Evolutionary conservation across 1,140 invertebrate species (phyloP).

Genomic region (Drosophila albomicans): DNA sequence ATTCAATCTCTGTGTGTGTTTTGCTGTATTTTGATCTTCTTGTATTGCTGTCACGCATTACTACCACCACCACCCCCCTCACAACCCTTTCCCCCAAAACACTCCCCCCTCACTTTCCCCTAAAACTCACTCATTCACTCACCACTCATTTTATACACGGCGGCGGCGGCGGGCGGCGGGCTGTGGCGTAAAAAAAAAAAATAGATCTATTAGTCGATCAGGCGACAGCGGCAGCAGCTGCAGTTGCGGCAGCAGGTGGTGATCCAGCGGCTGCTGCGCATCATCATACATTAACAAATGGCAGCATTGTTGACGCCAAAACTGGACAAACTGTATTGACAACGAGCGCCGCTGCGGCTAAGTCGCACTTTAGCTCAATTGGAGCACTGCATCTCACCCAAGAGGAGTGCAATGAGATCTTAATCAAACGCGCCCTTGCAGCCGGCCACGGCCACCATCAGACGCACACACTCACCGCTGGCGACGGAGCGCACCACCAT

Average conservation of each 20-base stretch:
- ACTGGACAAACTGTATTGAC: slow-evolving; percentile 83
- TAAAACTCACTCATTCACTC: slow-evolving; percentile 7
- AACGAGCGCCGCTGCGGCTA: slow-evolving; percentile 72
- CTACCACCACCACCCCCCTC: slow-evolving; percentile 6
- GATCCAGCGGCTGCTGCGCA: slow-evolving; percentile 71
- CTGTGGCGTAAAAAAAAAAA: slow-evolving; percentile 28
- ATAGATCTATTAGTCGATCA: slow-evolving; percentile 83
- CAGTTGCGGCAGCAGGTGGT: slow-evolving; percentile 68
- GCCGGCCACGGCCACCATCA: slow-evolving; percentile 84
- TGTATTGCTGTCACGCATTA: slow-evolving; percentile 57
- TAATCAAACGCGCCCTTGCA: slow-evolving; percentile 88
- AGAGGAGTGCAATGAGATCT: slow-evolving; percentile 91
- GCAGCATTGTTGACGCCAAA: slow-evolving; percentile 83
- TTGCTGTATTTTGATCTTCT: slow-evolving; percentile 53
- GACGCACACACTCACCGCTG: slow-evolving; percentile 79
- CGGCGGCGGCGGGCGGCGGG: slow-evolving; percentile 29
- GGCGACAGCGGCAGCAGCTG: slow-evolving; percentile 71
- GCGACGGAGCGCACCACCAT: slow-evolving; percentile 77
- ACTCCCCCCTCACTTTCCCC: background rate
- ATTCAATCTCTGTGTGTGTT: slow-evolving; percentile 34
- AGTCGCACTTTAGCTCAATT: slow-evolving; percentile 86
- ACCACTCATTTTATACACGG: slow-evolving; percentile 27
- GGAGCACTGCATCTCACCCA: slow-evolving; percentile 90
- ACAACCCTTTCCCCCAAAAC: slow-evolving; percentile 6
- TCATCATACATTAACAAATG: slow-evolving; percentile 78